phyloP scores from a whole-genome alignment of 2,797 vertebrate species.

The Bradypus variegatus region DNA sequence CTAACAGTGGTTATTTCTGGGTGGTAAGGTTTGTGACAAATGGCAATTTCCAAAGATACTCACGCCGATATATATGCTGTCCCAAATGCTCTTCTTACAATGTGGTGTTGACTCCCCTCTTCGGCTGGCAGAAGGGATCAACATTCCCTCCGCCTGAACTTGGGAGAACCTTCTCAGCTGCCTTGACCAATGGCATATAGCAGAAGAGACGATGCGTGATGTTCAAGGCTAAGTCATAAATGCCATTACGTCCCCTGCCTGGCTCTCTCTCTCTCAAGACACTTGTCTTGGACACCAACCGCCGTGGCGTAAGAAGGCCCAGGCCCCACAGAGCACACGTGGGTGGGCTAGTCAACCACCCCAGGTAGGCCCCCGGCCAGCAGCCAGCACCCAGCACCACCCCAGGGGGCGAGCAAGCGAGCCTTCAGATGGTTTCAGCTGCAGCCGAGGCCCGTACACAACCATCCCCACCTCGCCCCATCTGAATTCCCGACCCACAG shows the following conservation, averaged over 20 bases:
- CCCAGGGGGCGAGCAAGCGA: rapidly evolving
- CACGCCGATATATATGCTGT: rapidly evolving
- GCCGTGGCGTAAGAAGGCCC: not conserved
- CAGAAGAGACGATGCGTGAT: not conserved
- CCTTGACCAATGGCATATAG: not conserved
- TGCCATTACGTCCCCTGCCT: no score
- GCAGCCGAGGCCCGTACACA: not conserved
- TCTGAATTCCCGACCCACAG: not conserved
- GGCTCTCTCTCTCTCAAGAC: not conserved
- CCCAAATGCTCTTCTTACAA: not conserved
- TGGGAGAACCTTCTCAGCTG: not conserved
- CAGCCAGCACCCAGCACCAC: not conserved
- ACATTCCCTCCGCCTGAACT: not conserved
- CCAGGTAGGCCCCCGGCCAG: rapidly evolving
- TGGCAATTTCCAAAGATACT: not conserved
- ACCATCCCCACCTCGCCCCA: no score
- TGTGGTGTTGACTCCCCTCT: not conserved
- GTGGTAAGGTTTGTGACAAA: not conserved
- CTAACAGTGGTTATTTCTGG: not conserved
- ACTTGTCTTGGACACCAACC: not conserved
- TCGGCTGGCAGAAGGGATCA: rapidly evolving
- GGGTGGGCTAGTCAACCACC: not conserved
- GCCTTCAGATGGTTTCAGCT: not conserved
- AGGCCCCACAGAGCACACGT: not conserved
- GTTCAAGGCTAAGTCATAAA: not conserved